Evolutionary conservation across 2,797 vertebrate genomes (phyloP).

Genomic region (Buceros bicornis): DNA sequence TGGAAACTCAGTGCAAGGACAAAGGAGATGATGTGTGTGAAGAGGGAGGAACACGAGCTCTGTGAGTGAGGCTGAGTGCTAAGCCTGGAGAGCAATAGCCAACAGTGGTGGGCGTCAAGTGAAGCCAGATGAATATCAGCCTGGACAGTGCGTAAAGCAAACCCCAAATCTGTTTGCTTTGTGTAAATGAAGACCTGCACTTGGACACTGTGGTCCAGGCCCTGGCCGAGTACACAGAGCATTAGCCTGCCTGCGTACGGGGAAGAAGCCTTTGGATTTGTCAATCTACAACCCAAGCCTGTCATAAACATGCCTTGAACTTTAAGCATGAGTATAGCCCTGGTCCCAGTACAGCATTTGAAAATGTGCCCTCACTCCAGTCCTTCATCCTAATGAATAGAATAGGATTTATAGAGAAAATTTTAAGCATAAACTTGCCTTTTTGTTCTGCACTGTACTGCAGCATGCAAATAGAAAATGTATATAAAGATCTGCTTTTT

Average conservation of each 20-base stretch:
- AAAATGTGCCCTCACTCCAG: not conserved
- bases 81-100: not conserved
- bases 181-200: not conserved
- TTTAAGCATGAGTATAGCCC: not conserved
- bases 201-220: not conserved
- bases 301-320: not conserved
- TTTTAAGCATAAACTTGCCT: not conserved
- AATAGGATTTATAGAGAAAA: not conserved
- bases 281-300: not conserved
- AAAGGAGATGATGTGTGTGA: not conserved
- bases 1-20: not conserved
- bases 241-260: not conserved
- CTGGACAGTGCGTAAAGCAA: not conserved
- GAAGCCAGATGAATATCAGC: not conserved
- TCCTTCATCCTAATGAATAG: not conserved
- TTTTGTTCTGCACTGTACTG: not conserved
- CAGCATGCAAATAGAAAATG: fast-evolving
- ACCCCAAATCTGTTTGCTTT: not conserved
- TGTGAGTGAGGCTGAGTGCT: not conserved
- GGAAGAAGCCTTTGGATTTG: not conserved
- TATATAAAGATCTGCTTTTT: not conserved
- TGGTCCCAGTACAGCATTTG: not conserved
- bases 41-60: not conserved
- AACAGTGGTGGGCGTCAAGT: not conserved
- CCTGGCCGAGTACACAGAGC: not conserved